phyloP scores from a whole-genome alignment of 2,888 invertebrate species.

The Ditula angustiorana region DNA sequence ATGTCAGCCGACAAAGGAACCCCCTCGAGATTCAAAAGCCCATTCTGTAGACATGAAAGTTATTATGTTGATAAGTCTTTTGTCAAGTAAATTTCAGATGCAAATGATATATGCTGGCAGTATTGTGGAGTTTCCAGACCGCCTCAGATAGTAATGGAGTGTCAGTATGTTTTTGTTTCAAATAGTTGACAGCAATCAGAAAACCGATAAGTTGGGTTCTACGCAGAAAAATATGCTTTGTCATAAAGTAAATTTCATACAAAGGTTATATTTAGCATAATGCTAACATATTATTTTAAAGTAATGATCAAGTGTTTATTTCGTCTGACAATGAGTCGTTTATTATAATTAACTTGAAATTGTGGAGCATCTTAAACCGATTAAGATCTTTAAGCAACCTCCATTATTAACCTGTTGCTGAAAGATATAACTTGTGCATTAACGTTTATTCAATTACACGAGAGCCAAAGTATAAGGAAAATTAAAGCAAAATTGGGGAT shows the following conservation, averaged over 20 bases:
- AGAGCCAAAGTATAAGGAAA: neutral
- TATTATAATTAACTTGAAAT: neutral
- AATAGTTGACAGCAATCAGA: neutral
- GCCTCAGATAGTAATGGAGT: neutral
- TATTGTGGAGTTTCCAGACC: constrained; percentile 15
- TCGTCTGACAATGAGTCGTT: neutral
- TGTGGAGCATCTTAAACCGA: neutral
- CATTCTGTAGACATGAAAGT: constrained; percentile 35
- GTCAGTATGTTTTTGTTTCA: constrained; percentile 1
- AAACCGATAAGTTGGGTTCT: neutral
- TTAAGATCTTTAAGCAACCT: neutral
- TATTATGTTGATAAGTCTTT: constrained; percentile 38
- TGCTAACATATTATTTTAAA: too few species aligned
- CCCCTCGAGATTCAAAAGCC: constrained; percentile 33
- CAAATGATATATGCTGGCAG: constrained; percentile 22
- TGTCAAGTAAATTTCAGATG: constrained; percentile 26
- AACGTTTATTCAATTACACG: neutral
- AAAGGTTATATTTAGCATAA: too few species aligned
- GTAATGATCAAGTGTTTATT: neutral
- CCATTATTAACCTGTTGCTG: neutral
- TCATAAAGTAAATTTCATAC: neutral
- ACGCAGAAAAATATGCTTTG: neutral
- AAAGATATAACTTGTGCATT: neutral
- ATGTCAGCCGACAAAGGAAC: constrained; percentile 28
- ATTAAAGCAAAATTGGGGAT: neutral